Base-by-base conservation (phyloP, 2,113 vertebrate species). In the Pongo abelii region DNA sequence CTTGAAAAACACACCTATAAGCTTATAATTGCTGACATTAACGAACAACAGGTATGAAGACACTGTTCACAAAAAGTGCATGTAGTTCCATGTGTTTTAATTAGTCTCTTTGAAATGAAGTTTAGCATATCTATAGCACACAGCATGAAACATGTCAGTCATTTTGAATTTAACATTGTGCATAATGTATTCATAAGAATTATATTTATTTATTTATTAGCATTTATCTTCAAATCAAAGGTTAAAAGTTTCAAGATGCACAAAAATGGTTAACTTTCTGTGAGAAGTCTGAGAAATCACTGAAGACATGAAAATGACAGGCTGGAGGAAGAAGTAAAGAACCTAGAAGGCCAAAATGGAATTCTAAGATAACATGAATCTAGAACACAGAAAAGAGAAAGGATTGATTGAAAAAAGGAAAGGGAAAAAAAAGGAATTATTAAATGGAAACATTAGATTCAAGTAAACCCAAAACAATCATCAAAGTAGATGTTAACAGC, bases 221-320 rank as follows among this genome's bases (percentile, higher is more conserved):
- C 35, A n/a, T 80, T 93, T 97, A 79, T 72, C 87, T 92, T 96
- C 8, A 83, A 20, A 43, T 83, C 17, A 92, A 85, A 92, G 67
- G 50, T 64, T 57, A 83, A 93, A 94, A 40, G 25, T 74, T 92
- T 89, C 89, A 67, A 92, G 23, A 50, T 84, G 23, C 30, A 91
- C 57, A 91, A 79, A 70, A 40, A 52, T 50, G 13, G 50, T 70
- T 89, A 83, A 86, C 79, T 3, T 92, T 55, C 38, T 92, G 2
- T 74, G 35, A 93, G 61, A 85, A 91, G 35, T 64, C 50, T 64
- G 27, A 75, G 87, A 93, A 97, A 70, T 94, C 78, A 81, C 9
- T 75, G 40, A 92, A 90, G 22, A 69, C n/a, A 40, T 74, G 11
- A 83, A 4, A 70, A 0, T 75, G 48, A 93, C 59, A 46, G 30